Evolutionary conservation across 2,113 vertebrate species (phyloP).

Genomic region (Paramisgurnus dabryanus): DNA sequence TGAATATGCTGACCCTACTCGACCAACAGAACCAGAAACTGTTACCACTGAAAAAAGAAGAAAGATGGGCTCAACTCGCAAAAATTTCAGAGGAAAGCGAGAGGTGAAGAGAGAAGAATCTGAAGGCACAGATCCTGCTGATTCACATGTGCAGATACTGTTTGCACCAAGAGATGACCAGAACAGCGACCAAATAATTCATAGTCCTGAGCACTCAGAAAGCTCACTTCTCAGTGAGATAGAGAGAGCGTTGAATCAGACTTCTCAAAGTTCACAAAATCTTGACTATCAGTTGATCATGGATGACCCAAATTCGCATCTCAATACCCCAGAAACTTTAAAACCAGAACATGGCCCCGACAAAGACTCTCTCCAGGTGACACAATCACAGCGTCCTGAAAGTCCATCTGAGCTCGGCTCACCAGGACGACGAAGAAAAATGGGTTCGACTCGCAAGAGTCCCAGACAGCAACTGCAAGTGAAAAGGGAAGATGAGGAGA

Average conservation of each 20-base stretch:
- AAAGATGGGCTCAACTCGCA: slow-evolving; percentile 42
- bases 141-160: background rate
- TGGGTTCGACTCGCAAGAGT: slow-evolving; percentile 71
- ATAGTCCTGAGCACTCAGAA: slow-evolving; percentile 10
- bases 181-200: slow-evolving; percentile 12
- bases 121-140: background rate
- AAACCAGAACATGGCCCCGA: background rate
- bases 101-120: slow-evolving; percentile 1
- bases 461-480: slow-evolving; percentile 41
- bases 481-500: slow-evolving; percentile 27
- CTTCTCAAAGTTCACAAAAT: slow-evolving; percentile 14
- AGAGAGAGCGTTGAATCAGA: slow-evolving; percentile 25
- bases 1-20: background rate
- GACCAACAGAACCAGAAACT: background rate
- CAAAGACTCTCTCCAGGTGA: slow-evolving; percentile 16
- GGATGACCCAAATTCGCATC: background rate
- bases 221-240: slow-evolving; percentile 43
- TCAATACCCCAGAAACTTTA: too few relatives aligned
- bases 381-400: slow-evolving; percentile 18
- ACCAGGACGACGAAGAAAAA: slow-evolving; percentile 65
- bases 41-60: slow-evolving; percentile 10
- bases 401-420: slow-evolving; percentile 10
- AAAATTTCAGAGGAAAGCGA: slow-evolving; percentile 3
- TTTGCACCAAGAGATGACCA: background rate
- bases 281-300: background rate